phyloP scores from a whole-genome alignment of 2,113 vertebrate genomes.

The Fulica atra region DNA sequence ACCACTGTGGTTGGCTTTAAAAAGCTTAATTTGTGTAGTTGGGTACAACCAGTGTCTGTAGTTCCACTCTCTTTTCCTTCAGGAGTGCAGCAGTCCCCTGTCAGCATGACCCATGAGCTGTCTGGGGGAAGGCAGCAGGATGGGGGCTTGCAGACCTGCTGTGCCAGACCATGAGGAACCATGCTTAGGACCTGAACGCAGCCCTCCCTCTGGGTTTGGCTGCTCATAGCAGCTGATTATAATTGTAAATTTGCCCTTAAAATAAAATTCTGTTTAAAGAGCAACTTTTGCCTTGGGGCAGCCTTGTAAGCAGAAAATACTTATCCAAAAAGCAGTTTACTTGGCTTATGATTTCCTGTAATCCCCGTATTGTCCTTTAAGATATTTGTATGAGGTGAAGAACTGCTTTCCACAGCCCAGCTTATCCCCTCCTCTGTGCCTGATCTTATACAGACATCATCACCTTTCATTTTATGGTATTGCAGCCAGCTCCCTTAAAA shows the following conservation, averaged over 20 bases:
- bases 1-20: background rate
- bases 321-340: constrained; percentile 67
- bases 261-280: constrained; percentile 73
- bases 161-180: constrained; percentile 11
- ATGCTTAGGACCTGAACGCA: constrained; percentile 9
- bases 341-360: constrained; percentile 66
- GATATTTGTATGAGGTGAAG: background rate
- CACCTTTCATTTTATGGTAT: background rate
- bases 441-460: background rate
- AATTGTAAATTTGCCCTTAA: constrained; percentile 75
- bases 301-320: constrained; percentile 68
- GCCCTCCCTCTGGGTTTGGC: constrained; percentile 59
- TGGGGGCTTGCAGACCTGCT: background rate
- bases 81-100: background rate
- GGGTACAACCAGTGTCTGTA: background rate
- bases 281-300: constrained; percentile 71
- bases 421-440: background rate
- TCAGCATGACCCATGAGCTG: background rate
- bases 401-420: background rate
- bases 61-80: background rate
- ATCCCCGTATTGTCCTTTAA: constrained; percentile 54
- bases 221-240: constrained; percentile 66
- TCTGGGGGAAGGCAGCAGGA: background rate
- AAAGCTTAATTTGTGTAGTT: background rate
- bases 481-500: background rate